Base-by-base conservation (phyloP, 2,797 vertebrate genomes). In the Poecile montanus region DNA sequence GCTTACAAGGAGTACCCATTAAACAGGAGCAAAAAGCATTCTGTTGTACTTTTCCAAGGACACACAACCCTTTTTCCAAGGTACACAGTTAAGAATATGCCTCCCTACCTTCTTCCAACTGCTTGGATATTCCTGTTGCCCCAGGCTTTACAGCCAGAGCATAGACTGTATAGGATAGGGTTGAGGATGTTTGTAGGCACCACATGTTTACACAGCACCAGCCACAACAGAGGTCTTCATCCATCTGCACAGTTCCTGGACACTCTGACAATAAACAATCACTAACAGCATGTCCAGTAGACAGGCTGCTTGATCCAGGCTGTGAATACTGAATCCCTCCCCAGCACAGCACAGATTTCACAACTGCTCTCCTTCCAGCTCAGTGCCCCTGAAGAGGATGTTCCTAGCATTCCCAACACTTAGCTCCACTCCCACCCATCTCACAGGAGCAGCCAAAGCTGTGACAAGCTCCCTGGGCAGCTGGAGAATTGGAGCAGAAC, bases 321-420 rank as follows among this genome's bases (percentile, higher is more conserved):
- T 47, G 26, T 0, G 3, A 71, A 50, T 8, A 1, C 13, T 1
- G 5, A 67, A 38, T 42, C 30, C 19, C 17, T 54, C 66, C 71
- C 29, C 22, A 76, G 48, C 36, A 88, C 21, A 48, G 20, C 9
- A 20, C 25, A 56, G 5, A 27, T 51, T 42, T 60, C 56, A 44
- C 30, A 66, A 54, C 61, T 62, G 57, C 30, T 67, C 29, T 61
- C 54, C 27, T 63, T 54, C 45, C 61, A 88, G 16, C 21, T 32
- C 16, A 0, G 5, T n/a, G 54, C 7, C 29, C 11, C 10, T 70
- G 23, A 48, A 71, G 18, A 63, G 18, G 15, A 54, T 9, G 1
- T 12, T 80, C 45, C 50, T 4, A 1, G 15, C 16, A 32, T 14
- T 40, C 27, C 27, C 32, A 67, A 26, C 23, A 8, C 50, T 57